Evolutionary conservation across 2,888 invertebrate species (phyloP).

Genomic region (Ectemnius cavifrons): DNA sequence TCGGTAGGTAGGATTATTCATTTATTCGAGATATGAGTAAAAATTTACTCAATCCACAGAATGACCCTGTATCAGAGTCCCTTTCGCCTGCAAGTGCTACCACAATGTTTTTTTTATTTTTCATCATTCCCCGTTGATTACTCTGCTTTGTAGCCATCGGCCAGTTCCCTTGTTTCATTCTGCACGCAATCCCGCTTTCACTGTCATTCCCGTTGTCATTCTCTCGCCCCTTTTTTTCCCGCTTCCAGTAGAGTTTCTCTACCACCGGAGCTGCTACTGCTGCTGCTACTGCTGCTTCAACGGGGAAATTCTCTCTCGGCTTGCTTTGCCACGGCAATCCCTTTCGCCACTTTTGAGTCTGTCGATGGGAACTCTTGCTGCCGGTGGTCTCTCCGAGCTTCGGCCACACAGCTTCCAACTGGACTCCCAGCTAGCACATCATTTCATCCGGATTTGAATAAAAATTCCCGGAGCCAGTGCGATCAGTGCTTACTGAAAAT

Average conservation of each 20-base stretch:
- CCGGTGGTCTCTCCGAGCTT: too few relatives aligned
- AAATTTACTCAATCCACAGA: too few relatives aligned
- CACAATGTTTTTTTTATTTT: background rate
- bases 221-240: background rate
- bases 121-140: background rate
- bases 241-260: background rate
- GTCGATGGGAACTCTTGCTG: background rate
- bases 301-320: constrained; percentile 25
- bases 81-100: too few relatives aligned
- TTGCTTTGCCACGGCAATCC: constrained; percentile 16
- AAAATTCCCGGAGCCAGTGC: constrained; percentile 53
- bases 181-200: background rate
- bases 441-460: constrained; percentile 52
- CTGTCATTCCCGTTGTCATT: background rate
- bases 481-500: constrained; percentile 60
- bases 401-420: too few relatives aligned
- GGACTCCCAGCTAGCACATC: too few relatives aligned
- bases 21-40: too few relatives aligned
- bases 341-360: constrained; percentile 2
- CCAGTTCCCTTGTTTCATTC: background rate
- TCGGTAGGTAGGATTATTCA: background rate
- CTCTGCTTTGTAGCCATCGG: too few relatives aligned
- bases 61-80: too few relatives aligned
- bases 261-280: constrained; percentile 6
- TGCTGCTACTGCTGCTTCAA: constrained; percentile 22